Conservation (phyloP, 2,888 invertebrate genomes). For the Euzetes globulus region DNA sequence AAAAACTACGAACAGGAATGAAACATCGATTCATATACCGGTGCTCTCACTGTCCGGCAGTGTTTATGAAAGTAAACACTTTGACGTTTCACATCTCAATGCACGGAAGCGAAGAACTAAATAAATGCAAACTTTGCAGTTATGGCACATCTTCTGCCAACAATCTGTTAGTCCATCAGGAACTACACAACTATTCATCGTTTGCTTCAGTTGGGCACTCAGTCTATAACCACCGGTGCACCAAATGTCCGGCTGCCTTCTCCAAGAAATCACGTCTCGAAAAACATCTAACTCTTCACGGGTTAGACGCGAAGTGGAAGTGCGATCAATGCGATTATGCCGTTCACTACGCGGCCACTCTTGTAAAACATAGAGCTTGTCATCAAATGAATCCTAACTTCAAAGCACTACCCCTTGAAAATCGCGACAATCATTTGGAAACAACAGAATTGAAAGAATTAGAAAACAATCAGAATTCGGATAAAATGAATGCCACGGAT, state of each 20-base stretch:
- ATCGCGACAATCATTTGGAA: slow-evolving; percentile 1
- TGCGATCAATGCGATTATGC: slow-evolving; percentile 80
- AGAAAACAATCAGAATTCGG: no score
- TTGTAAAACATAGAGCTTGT: slow-evolving; percentile 59
- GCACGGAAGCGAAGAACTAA: slow-evolving; percentile 58
- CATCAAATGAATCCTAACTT: slow-evolving; percentile 33
- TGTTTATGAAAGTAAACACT: slow-evolving; percentile 64
- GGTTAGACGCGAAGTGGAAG: slow-evolving; percentile 70
- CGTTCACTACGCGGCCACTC: slow-evolving; percentile 75
- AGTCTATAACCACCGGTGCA: slow-evolving; percentile 51
- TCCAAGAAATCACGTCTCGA: slow-evolving; percentile 76
- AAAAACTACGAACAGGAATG: slow-evolving; percentile 35
- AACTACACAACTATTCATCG: slow-evolving; percentile 45
- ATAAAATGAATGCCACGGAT: background rate
- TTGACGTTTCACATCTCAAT: slow-evolving; percentile 62
- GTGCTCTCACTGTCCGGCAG: slow-evolving; percentile 59
- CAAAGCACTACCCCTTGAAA: background rate
- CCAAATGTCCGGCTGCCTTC: slow-evolving; percentile 78
- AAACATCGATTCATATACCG: slow-evolving; percentile 42
- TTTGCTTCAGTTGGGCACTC: slow-evolving; percentile 32
- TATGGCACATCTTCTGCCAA: slow-evolving; percentile 62
- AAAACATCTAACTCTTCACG: slow-evolving; percentile 71
- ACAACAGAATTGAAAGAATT: background rate
- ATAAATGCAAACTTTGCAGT: slow-evolving; percentile 63
- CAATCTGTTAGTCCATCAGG: slow-evolving; percentile 60